Percentiles rank a stretch among this genome's conserved stretches.
These are phyloP conservation scores for Gymnopithys bicolor DNA, from an alignment of 2,797 vertebrate species.

Conservation along the genomic window DNA sequence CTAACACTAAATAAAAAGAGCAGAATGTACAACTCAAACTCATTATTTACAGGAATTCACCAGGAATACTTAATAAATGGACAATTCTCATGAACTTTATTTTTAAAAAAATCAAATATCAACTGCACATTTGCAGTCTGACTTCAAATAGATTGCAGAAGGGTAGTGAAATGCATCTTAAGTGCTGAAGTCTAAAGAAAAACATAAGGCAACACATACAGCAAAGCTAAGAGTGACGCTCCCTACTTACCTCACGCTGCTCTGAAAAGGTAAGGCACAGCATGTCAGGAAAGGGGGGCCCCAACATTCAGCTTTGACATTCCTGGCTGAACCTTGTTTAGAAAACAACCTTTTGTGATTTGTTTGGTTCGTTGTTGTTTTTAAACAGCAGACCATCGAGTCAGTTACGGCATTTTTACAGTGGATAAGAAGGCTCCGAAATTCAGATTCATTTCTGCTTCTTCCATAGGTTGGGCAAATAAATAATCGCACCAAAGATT, in stretches of 20 bases:
- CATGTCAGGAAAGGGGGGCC: not conserved
- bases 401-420: not conserved
- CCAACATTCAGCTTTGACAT: not conserved
- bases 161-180: not conserved
- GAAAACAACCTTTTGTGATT: not conserved
- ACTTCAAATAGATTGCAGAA: not conserved
- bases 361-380: not conserved
- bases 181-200: not conserved
- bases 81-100: not conserved
- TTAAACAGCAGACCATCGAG: not conserved
- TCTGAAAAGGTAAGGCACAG: slow-evolving; percentile 26
- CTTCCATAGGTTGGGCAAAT: slow-evolving; percentile 4
- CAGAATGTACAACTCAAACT: slow-evolving; percentile 60
- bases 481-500: slow-evolving; percentile 51
- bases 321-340: not conserved
- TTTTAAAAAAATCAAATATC: not conserved
- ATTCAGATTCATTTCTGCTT: not conserved
- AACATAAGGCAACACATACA: slow-evolving; percentile 1
- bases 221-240: not conserved
- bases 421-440: not conserved
- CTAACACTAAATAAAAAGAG: slow-evolving; percentile 51
- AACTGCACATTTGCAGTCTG: not conserved
- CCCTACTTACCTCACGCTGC: not conserved
- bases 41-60: slow-evolving; percentile 45
- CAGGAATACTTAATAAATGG: slow-evolving; percentile 19